Base-by-base conservation (phyloP, 2,888 invertebrate genomes). In the Epiblema foenella region DNA sequence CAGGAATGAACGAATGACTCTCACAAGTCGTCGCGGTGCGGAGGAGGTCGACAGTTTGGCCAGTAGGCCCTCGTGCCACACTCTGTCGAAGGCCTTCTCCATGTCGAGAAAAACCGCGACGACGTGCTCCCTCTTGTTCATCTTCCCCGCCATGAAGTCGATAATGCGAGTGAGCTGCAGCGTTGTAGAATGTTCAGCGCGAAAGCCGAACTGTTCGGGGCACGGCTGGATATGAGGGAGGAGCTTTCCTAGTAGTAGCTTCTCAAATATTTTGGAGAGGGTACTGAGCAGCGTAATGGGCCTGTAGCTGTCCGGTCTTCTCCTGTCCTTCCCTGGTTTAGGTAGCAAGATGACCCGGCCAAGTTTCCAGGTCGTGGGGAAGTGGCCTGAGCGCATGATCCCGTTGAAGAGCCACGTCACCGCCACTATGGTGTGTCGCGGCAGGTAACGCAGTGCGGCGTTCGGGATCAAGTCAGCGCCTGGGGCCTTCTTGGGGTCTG, bases 291-390 rank as follows among this genome's bases (percentile, higher is more conserved):
- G 68, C 2, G 72, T 72, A 24, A 67, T 60, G 1, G 56, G 62
- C 7, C 62, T n/a, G 24, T 54, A 72, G 24, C 51, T 66, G 8
- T 39, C 73, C 15, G 73, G 66, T 12, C 15, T 56, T 10, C 8
- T n/a, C 20, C 11, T 58, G 17, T 63, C 46, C 20, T 73, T 70
- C 9, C 73, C 73, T 0, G 67, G 66, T 29, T 73, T 73, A 0
- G 73, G 73, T 0, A 73, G n/a, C 68, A 73, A 24, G 0, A 70
- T 73, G 2, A 70, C 66, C 46, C 60, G 65, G 17, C 68, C 73
- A 10, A 57, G 57, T 39, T 69, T 73, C 73, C 73, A 73, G 18
- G 49, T 5, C 0, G 4, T 0, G 0, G 69, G 69, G 46, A 51
- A 73, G 39, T 73, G 73, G 0, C 73, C 62, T 24, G 64, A 64